A percentile compares a stretch with the other conserved stretches of the same genome.
phyloP scores from a whole-genome alignment of 2,113 vertebrate genomes.

The Heterocephalus glaber region DNA sequence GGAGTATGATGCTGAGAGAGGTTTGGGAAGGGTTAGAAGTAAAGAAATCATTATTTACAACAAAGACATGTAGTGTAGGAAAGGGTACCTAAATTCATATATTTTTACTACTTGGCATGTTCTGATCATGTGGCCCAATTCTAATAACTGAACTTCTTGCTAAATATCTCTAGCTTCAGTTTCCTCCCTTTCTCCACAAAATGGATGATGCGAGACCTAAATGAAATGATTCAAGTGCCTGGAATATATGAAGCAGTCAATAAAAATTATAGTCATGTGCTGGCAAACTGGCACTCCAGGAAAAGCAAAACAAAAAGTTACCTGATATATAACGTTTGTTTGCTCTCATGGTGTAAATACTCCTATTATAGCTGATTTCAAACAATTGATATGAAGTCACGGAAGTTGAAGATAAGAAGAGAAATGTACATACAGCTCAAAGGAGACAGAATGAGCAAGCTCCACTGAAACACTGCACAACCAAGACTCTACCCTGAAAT shows the following conservation, averaged over 20 bases:
- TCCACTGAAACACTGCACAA: neutral
- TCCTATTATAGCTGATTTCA: slow-evolving; percentile 26
- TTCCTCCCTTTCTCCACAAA: neutral
- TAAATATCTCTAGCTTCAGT: slow-evolving; percentile 21
- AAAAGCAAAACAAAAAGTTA: neutral
- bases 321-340: slow-evolving; percentile 1
- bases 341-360: neutral
- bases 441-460: neutral
- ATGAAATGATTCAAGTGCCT: neutral
- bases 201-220: neutral
- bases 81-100: neutral
- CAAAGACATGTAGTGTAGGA: neutral
- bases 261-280: neutral
- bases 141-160: slow-evolving; percentile 23
- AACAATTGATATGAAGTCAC: slow-evolving; percentile 24
- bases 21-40: neutral
- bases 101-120: neutral
- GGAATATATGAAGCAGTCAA: neutral
- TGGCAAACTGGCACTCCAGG: neutral
- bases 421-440: neutral
- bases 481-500: neutral
- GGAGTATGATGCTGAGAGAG: neutral
- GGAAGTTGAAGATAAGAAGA: slow-evolving; percentile 5
- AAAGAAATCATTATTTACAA: slow-evolving; percentile 31
- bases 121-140: neutral